Conservation (phyloP, 2,888 invertebrate species). For the Eristalinus aeneus region DNA sequence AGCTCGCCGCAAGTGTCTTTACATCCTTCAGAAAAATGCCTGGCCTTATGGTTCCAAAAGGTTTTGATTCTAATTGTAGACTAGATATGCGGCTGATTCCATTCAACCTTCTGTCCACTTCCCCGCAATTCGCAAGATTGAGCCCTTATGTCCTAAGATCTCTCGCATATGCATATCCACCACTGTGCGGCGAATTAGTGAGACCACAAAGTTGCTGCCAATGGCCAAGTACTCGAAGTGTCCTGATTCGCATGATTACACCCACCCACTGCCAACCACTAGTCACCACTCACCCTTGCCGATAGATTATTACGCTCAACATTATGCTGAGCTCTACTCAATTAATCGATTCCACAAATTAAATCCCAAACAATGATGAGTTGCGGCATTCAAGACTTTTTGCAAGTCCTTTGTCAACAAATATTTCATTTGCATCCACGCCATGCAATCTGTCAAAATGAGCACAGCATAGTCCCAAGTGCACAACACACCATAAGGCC, state of each 20-base stretch:
- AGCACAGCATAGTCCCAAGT: background rate
- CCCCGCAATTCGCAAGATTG: no score
- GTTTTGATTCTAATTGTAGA: no score
- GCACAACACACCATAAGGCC: background rate
- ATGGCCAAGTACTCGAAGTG: background rate
- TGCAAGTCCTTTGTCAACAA: background rate
- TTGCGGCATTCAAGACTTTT: background rate
- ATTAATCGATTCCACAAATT: no score
- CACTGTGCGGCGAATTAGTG: background rate
- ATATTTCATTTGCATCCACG: background rate
- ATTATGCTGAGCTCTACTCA: background rate
- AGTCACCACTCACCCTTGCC: no score
- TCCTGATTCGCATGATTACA: background rate
- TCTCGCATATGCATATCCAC: background rate
- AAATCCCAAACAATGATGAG: background rate
- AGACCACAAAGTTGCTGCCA: background rate
- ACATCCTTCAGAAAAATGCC: no score
- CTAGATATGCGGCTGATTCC: no score
- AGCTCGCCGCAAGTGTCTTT: no score
- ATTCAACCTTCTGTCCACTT: no score
- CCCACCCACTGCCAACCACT: background rate
- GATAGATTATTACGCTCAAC: background rate
- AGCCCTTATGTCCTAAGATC: no score
- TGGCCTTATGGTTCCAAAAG: no score
- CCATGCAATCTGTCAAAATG: slow-evolving; percentile 39